These are phyloP conservation scores for Gonatopus flavifemur DNA, from an alignment of 1,140 invertebrate genomes.

Conservation along the genomic window DNA sequence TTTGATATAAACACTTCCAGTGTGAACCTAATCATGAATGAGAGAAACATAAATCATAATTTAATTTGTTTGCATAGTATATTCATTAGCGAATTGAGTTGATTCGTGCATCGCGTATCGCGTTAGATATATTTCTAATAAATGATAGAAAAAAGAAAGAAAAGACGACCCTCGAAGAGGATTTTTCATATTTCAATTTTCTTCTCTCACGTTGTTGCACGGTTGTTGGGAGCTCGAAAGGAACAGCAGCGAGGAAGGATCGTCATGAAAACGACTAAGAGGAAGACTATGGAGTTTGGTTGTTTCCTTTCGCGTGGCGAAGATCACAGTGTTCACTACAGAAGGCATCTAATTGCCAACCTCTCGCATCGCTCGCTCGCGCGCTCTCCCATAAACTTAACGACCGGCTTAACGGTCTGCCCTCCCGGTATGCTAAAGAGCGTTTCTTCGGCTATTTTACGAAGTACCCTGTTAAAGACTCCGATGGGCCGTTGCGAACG, in stretches of 20 bases:
- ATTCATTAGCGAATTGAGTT: too few relatives aligned
- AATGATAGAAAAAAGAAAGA: too few relatives aligned
- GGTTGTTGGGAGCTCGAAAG: conserved; percentile 7
- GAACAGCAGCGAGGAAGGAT: neutral
- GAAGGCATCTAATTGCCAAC: conserved; percentile 44
- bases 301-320: conserved; percentile 38
- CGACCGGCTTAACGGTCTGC: conserved; percentile 44
- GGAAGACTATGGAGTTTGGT: conserved; percentile 15
- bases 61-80: too few relatives aligned
- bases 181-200: conserved; percentile 31
- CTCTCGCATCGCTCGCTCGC: conserved; percentile 31
- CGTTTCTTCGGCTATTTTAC: conserved; percentile 40
- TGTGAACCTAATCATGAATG: too few relatives aligned
- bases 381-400: conserved; percentile 44
- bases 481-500: conserved; percentile 30
- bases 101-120: too few relatives aligned
- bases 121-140: too few relatives aligned
- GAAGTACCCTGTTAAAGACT: conserved; percentile 48
- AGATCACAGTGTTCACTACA: conserved; percentile 44
- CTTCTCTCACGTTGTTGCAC: conserved; percentile 2
- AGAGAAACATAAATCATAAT: too few relatives aligned
- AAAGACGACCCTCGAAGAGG: too few relatives aligned
- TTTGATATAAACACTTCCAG: too few relatives aligned
- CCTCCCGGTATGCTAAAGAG: conserved; percentile 49
- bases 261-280: neutral